Evolutionary conservation across 1,140 invertebrate genomes (phyloP).

Genomic region (Bombus confusus): DNA sequence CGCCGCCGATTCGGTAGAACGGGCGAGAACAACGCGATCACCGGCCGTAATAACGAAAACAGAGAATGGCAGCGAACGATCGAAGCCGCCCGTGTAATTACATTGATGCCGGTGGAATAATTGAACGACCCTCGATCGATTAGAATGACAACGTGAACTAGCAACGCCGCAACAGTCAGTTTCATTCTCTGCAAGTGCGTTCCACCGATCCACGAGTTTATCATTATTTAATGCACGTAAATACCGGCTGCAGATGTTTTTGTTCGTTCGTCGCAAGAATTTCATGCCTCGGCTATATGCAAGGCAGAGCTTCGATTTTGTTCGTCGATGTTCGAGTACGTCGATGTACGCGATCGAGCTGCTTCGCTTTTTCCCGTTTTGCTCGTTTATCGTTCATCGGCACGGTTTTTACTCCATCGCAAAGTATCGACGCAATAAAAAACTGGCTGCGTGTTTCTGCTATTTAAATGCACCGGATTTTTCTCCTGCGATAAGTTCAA

Average conservation of each 20-base stretch:
- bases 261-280: not conserved
- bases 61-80: not conserved
- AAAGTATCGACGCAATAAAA: not conserved
- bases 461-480: not conserved
- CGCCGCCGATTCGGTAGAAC: slow-evolving; percentile 2
- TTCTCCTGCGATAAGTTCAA: not conserved
- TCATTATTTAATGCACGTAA: slow-evolving; percentile 20
- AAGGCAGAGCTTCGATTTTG: not conserved
- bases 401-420: not conserved
- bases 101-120: slow-evolving; percentile 27
- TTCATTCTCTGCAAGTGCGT: not conserved
- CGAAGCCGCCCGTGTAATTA: slow-evolving; percentile 12
- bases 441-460: not conserved
- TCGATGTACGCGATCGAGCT: not conserved
- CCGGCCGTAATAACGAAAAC: slow-evolving; percentile 13
- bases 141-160: slow-evolving; percentile 50
- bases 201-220: not conserved
- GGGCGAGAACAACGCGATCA: not conserved
- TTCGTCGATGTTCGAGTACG: not conserved
- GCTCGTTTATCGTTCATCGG: slow-evolving; percentile 18
- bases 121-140: slow-evolving; percentile 41
- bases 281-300: not conserved
- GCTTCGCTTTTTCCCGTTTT: not conserved
- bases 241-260: not conserved
- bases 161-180: slow-evolving; percentile 9